Evolutionary conservation across 2,113 vertebrate species (phyloP), one percentile per base, ranked within the genome.

Genomic region (Thalassarche chlororhynchos): DNA sequence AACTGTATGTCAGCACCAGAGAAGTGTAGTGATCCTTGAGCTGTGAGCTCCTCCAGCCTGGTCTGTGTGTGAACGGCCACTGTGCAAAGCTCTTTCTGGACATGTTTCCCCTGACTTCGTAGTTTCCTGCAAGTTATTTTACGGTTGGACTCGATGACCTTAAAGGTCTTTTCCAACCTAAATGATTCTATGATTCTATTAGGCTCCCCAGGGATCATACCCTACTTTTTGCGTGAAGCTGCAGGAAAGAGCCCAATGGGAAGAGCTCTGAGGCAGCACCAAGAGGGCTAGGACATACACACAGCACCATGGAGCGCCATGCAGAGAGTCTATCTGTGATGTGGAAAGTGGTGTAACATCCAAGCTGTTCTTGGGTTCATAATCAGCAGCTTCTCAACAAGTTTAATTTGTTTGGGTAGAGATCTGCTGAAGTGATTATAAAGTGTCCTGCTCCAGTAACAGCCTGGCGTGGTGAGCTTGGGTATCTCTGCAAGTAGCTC

Each of bases 141-240:
- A 51, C 1, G 3, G 6, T 51, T 89, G 42, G 9, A 55, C 2
- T 79, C 1, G 0, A 40, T 58, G 25, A 32, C 13, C 20, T 55
- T 20, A 70, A 68, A 55, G 11, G 25, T 21, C 5, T 66, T 88
- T 71, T 79, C 51, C 34, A 79, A 31, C 17, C 24, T n/a, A 60
- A 76, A 47, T 32, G 2, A 23, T 71, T 76, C 46, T 24, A 38
- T n/a, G 19, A 38, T 52, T 38, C 34, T 77, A 0, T 32, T 31
- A 42, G n/a, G 54, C 5, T 55, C 9, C 18, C 6, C 6, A 6
- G 25, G 29, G 4, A 34, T n/a, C 34, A n/a, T 9, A 36, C 3
- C 7, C 5, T 64, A 3, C 5, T 7, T 52, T 86, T 81, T 64
- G 4, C 23, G n/a, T 29, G 38, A 64, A 55, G 24, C 12, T 64